phyloP scores from a whole-genome alignment of 2,113 vertebrate species.

The Triplophysa dalaica region DNA sequence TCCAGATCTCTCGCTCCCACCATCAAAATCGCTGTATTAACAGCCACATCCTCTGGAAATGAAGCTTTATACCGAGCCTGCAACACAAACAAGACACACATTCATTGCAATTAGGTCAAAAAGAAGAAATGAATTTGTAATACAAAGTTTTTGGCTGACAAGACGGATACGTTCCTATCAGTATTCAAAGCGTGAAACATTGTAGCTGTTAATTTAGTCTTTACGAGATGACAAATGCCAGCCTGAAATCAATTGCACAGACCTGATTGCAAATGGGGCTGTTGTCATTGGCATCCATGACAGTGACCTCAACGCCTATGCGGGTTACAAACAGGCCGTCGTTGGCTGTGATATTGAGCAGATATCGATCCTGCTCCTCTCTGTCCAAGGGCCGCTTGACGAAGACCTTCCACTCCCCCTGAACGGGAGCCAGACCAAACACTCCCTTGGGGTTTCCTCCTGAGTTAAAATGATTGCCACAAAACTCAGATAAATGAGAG shows the following conservation, averaged over 20 bases:
- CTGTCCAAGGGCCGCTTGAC: slow-evolving; percentile 90
- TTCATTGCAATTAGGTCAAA: not conserved
- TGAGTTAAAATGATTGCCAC: slow-evolving; percentile 41
- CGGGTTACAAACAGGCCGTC: slow-evolving; percentile 91
- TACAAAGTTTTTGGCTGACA: not conserved
- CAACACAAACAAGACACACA: slow-evolving; percentile 30
- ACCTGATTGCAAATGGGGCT: slow-evolving; percentile 93
- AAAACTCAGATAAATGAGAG: slow-evolving; percentile 11
- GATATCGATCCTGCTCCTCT: slow-evolving; percentile 90
- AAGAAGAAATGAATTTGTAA: not conserved
- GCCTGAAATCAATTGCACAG: slow-evolving; percentile 30
- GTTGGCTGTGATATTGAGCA: slow-evolving; percentile 91
- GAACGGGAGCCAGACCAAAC: slow-evolving; percentile 87
- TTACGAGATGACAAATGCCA: slow-evolving; percentile 6
- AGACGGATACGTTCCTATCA: not conserved
- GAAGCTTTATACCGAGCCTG: slow-evolving; percentile 84
- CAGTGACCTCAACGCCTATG: slow-evolving; percentile 85
- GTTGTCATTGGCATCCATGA: slow-evolving; percentile 94
- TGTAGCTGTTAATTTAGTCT: slow-evolving; percentile 8
- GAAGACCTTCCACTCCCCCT: slow-evolving; percentile 94
- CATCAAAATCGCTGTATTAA: slow-evolving; percentile 86
- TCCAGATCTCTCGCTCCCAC: slow-evolving; percentile 87
- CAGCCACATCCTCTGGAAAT: slow-evolving; percentile 87
- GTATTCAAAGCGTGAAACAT: slow-evolving; percentile 14
- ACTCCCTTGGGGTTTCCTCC: slow-evolving; percentile 89